Percentiles rank a stretch among this genome's conserved stretches.
Conservation (phyloP, 1,140 invertebrate genomes). For the Micrasema minimum region DNA sequence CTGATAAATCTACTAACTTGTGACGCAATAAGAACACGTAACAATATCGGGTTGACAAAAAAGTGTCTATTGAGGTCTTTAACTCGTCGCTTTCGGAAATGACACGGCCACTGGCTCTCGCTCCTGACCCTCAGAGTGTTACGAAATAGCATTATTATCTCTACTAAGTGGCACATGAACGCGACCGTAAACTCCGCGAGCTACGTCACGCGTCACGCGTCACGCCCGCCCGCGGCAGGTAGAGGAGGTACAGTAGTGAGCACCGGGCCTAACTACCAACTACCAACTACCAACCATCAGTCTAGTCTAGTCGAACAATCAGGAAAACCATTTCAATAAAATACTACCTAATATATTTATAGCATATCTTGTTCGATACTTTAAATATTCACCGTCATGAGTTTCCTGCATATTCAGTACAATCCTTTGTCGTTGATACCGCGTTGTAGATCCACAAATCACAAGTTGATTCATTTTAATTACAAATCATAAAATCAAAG, state of each 20-base stretch:
- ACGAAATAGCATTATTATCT: constrained; percentile 31
- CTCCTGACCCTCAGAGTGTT: constrained; percentile 52
- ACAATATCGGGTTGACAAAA: constrained; percentile 24
- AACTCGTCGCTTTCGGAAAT: constrained; percentile 49
- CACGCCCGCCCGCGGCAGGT: not conserved
- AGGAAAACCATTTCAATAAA: too few species aligned
- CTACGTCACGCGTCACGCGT: not conserved
- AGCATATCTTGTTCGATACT: too few species aligned
- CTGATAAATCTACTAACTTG: too few species aligned
- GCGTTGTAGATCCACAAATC: too few species aligned
- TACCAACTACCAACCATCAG: not conserved
- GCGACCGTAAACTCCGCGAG: constrained; percentile 11
- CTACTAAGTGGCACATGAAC: constrained; percentile 24
- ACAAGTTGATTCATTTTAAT: too few species aligned
- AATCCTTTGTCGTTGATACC: too few species aligned
- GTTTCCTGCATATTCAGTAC: too few species aligned
- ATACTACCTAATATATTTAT: too few species aligned
- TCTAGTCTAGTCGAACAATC: too few species aligned
- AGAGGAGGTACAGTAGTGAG: not conserved
- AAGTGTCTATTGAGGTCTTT: constrained; percentile 48
- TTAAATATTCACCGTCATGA: too few species aligned
- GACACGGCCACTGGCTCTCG: constrained; percentile 43
- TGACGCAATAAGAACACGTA: not conserved
- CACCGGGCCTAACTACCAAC: not conserved
- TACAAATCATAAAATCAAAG: too few species aligned